Evolutionary conservation across 37 sponge, comb jelly and placozoan genomes (phyloP), one percentile per base, ranked within the genome.

Genomic region (Agelas oroides): DNA sequence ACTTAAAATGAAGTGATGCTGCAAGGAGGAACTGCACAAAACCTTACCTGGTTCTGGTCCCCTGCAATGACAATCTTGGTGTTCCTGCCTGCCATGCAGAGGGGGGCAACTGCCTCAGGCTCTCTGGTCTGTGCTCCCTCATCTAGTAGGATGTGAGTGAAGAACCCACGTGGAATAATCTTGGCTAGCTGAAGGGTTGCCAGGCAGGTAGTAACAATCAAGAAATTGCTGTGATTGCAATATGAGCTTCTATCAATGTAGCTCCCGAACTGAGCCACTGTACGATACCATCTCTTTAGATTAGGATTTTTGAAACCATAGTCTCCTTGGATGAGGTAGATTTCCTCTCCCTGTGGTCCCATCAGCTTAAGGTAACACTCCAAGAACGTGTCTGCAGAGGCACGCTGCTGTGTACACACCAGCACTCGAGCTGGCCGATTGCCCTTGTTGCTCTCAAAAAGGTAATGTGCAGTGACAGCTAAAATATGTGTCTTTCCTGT

Each of bases 71-170:
- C 70, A 58, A 90, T 78, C 68, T 84, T 84, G 24, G 91, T 85
- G 52, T 55, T 54, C 13, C 19, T 30, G 37, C 53, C 55, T 5
- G 91, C 86, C 59, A 90, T 56, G 31, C 34, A 74, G 27, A 90
- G 59, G 1, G 91, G 86, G 25, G 86, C 74, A 32, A 79, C 63
- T 25, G 80, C 66, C 57, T 90, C 91, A 37, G 91, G 86, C 76
- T 90, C 91, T 28, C 84, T 40, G 54, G 74, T 85, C 63, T 85
- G 91, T 11, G 91, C 85, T 38, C 75, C 91, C 54, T 90, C 91
- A 75, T 90, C 91, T 17, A 90, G 31, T 20, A 90, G 39, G 53
- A 90, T 90, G 75, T 90, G 91, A 46, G 91, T 90, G 81, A 90
- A 85, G 70, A 79, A 90, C 14, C 73, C 75, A 28, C 34, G 56